Evolutionary conservation across 2,888 invertebrate genomes (phyloP).

Genomic region (Temnothorax ravouxi): DNA sequence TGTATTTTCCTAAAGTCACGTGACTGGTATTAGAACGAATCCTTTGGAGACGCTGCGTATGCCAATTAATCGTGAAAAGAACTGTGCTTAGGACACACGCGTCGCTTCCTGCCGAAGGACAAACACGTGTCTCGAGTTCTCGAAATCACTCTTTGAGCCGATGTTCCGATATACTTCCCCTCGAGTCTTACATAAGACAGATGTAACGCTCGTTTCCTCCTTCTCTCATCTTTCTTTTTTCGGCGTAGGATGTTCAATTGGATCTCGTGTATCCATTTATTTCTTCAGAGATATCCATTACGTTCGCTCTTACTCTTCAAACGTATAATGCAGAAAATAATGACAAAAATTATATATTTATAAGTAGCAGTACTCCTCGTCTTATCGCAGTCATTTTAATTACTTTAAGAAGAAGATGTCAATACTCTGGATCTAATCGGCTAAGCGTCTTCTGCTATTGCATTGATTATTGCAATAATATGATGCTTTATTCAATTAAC

Average conservation of each 20-base stretch:
- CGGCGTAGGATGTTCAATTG: slow-evolving; percentile 18
- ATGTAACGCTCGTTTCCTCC: slow-evolving; percentile 60
- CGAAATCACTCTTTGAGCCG: slow-evolving; percentile 57
- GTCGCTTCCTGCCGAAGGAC: slow-evolving; percentile 69
- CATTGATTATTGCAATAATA: not conserved
- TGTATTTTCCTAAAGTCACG: slow-evolving; percentile 44
- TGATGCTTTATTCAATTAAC: not conserved
- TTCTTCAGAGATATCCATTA: not conserved
- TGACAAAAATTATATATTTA: not conserved
- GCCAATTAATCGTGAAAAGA: slow-evolving; percentile 63
- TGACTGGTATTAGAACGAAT: slow-evolving; percentile 59
- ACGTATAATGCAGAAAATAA: not conserved
- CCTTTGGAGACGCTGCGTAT: slow-evolving; percentile 29
- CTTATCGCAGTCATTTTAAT: not conserved
- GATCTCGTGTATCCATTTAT: slow-evolving; percentile 7
- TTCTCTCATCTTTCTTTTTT: not conserved
- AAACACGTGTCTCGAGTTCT: slow-evolving; percentile 67
- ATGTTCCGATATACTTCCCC: slow-evolving; percentile 48
- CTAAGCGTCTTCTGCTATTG: not conserved
- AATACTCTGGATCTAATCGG: not conserved
- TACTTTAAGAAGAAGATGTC: not conserved
- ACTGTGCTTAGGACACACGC: slow-evolving; percentile 36
- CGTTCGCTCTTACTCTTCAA: not conserved
- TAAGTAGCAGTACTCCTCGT: not conserved
- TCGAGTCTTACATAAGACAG: slow-evolving; percentile 69